Percentiles rank a stretch among this genome's conserved stretches.
Conservation (phyloP, 2,888 invertebrate genomes). For the Drosophila suboccidentalis region DNA sequence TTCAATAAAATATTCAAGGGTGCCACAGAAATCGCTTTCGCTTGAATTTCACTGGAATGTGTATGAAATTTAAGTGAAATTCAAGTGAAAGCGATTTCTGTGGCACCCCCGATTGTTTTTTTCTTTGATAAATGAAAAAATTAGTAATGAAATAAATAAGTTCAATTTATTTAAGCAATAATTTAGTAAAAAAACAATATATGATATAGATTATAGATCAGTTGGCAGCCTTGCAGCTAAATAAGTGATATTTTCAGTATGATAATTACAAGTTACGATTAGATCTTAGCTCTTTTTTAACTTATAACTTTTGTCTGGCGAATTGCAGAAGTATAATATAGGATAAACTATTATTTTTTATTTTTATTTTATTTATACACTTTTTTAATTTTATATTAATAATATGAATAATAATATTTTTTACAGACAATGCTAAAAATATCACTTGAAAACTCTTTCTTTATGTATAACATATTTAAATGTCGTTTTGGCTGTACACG, state of each 20-base stretch:
- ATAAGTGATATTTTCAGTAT: conserved; percentile 8
- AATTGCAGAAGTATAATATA: too few species aligned
- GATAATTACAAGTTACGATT: background rate
- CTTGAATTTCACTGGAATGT: too few species aligned
- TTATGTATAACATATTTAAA: conserved; percentile 10
- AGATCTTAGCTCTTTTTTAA: background rate
- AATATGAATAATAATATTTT: background rate
- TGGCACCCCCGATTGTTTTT: too few species aligned
- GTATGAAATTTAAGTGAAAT: too few species aligned
- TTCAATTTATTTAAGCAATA: too few species aligned
- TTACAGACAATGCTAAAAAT: conserved; percentile 25
- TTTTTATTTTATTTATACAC: too few species aligned
- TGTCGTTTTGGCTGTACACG: conserved; percentile 37
- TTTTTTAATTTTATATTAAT: too few species aligned
- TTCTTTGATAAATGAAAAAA: background rate
- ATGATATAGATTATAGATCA: background rate
- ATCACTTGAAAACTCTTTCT: conserved; percentile 9
- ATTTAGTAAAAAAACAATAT: too few species aligned
- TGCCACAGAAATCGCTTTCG: too few species aligned
- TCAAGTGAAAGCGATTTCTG: too few species aligned
- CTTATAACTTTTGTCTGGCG: background rate
- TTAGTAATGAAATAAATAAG: background rate
- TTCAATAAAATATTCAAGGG: background rate
- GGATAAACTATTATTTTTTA: too few species aligned
- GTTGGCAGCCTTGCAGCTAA: conserved; percentile 1